phyloP scores from a whole-genome alignment of 2,113 vertebrate species.

The Verasper variegatus region DNA sequence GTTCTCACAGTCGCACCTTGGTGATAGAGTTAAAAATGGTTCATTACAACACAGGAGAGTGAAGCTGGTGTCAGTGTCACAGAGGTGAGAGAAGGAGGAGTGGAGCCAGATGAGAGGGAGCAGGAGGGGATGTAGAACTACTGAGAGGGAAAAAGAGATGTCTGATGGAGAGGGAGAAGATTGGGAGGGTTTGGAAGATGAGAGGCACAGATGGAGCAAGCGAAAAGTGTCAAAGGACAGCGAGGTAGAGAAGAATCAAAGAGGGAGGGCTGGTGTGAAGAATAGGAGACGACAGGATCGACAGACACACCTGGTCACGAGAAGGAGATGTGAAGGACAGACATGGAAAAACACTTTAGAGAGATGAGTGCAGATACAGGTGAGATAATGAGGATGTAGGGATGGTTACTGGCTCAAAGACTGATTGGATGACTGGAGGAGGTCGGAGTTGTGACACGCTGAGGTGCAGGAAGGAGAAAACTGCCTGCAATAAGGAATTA shows the following conservation, averaged over 20 bases:
- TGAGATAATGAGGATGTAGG: background rate
- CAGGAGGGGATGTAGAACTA: background rate
- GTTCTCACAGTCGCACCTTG: background rate
- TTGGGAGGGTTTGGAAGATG: no score
- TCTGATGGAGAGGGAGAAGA: background rate
- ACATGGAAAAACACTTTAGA: background rate
- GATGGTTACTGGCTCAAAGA: conserved; percentile 15
- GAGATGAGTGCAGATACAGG: no score
- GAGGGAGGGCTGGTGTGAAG: background rate
- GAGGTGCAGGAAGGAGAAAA: no score
- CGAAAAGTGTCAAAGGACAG: background rate
- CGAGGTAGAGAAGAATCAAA: background rate
- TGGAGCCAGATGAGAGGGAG: background rate
- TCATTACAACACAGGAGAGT: background rate
- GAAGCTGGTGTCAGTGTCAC: conserved; percentile 1
- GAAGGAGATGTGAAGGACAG: conserved; percentile 36
- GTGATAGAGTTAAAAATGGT: conserved; percentile 16
- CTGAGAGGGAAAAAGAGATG: background rate
- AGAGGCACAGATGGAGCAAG: no score
- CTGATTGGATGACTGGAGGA: background rate
- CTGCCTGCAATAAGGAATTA: no score
- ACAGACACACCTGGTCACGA: background rate
- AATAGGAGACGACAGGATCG: background rate
- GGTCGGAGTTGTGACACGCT: no score
- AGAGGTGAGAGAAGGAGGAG: background rate